Evolutionary conservation across 2,888 invertebrate species (phyloP).

Genomic region (Tetragnatha montana): DNA sequence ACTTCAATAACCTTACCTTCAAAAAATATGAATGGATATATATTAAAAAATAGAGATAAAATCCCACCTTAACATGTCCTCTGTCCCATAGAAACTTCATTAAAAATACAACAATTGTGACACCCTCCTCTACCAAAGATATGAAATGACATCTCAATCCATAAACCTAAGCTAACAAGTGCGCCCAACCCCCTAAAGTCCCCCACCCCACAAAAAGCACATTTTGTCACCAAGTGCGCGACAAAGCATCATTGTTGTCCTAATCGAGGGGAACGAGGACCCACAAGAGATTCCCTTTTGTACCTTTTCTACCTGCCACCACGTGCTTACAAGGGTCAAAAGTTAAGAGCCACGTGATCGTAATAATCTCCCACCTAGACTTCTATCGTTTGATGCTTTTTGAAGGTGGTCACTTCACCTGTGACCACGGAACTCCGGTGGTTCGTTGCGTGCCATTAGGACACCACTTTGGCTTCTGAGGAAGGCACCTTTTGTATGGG

Average conservation of each 20-base stretch:
- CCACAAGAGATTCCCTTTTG: conserved; percentile 31
- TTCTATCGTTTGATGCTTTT: conserved; percentile 42
- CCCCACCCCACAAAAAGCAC: no score
- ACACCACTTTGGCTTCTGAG: conserved; percentile 13
- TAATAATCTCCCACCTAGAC: conserved; percentile 63
- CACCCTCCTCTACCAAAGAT: no score
- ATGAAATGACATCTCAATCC: no score
- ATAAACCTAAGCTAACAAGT: no score
- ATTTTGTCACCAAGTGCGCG: conserved; percentile 12
- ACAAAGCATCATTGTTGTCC: conserved; percentile 42
- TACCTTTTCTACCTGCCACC: conserved; percentile 46
- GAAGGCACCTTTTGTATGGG: background rate
- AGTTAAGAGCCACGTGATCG: conserved; percentile 58
- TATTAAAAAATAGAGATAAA: no score
- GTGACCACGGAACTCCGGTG: conserved; percentile 28
- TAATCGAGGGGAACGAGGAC: conserved; percentile 23
- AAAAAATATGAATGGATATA: no score
- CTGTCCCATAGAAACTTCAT: no score
- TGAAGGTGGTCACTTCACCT: conserved; percentile 23
- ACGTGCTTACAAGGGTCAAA: conserved; percentile 55
- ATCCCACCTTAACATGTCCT: no score
- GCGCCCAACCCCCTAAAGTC: no score
- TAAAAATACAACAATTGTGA: no score
- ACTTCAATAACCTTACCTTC: no score
- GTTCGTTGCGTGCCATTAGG: conserved; percentile 17